A percentile compares a stretch with the other conserved stretches of the same genome.
These are phyloP conservation scores for Lycaon pictus DNA, from an alignment of 2,113 vertebrate genomes.

Conservation along the genomic window DNA sequence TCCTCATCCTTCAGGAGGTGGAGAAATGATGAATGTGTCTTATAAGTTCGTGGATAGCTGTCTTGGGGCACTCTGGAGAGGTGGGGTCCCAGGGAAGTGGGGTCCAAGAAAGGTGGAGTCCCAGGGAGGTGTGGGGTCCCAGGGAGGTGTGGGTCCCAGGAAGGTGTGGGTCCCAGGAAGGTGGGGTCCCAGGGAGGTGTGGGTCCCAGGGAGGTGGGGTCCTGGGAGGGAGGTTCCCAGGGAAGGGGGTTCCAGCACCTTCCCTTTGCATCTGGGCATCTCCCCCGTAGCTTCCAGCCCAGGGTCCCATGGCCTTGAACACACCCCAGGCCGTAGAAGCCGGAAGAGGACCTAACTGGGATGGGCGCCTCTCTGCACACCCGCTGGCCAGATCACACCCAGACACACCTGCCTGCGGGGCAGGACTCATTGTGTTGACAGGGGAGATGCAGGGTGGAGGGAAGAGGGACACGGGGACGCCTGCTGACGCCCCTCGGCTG, in stretches of 20 bases:
- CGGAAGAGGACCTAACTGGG: neutral
- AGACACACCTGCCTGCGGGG: fast-evolving
- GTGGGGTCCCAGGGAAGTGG: neutral
- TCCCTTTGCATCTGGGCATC: neutral
- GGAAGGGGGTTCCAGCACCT: neutral
- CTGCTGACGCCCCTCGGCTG: fast-evolving
- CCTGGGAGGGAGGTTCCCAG: neutral
- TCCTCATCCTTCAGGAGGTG: neutral
- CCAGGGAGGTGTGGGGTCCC: too few relatives aligned
- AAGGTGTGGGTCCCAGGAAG: too few relatives aligned
- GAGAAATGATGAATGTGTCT: neutral
- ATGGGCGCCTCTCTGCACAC: fast-evolving
- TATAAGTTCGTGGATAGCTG: neutral
- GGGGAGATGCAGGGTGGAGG: neutral
- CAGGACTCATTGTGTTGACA: neutral
- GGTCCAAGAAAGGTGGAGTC: neutral
- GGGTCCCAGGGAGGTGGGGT: neutral
- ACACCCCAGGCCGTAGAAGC: neutral
- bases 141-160: too few relatives aligned
- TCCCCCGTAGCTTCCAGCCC: neutral
- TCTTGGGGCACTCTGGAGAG: neutral
- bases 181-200: too few relatives aligned
- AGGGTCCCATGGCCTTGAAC: too few relatives aligned
- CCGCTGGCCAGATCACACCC: neutral
- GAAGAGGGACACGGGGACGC: fast-evolving